Percentiles rank a stretch among this genome's conserved stretches.
Conservation (phyloP, 2,888 invertebrate species). For the Xylocampa areola region DNA sequence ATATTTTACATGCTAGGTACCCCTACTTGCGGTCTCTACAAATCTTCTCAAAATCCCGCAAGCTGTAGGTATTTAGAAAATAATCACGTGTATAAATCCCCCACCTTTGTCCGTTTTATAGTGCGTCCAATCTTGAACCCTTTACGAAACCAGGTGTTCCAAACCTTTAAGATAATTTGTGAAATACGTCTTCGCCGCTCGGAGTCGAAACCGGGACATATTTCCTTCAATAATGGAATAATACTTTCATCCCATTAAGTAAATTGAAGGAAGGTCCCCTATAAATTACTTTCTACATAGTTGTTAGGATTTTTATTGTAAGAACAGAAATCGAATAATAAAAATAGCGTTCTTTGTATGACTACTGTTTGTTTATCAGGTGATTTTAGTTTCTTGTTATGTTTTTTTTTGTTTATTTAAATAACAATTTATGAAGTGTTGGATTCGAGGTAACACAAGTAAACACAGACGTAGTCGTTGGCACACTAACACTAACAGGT, state of each 20-base stretch:
- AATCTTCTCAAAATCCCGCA: slow-evolving; percentile 38
- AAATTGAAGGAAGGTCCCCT: slow-evolving; percentile 41
- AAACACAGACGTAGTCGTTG: too few species aligned
- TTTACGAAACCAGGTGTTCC: slow-evolving; percentile 33
- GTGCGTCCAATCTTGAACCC: slow-evolving; percentile 8
- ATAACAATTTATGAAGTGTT: too few species aligned
- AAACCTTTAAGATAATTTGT: slow-evolving; percentile 36
- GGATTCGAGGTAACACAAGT: too few species aligned
- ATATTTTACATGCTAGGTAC: slow-evolving; percentile 27
- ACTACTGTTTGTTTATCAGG: too few species aligned
- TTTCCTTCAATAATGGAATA: slow-evolving; percentile 39
- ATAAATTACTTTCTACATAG: slow-evolving; percentile 1
- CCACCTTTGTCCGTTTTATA: slow-evolving; percentile 30
- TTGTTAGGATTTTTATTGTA: slow-evolving; percentile 14
- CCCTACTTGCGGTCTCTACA: slow-evolving; percentile 37
- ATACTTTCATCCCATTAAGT: slow-evolving; percentile 42
- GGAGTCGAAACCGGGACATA: slow-evolving; percentile 11
- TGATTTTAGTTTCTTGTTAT: too few species aligned
- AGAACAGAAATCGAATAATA: slow-evolving; percentile 21
- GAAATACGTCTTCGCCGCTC: slow-evolving; percentile 27
- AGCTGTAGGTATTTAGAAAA: slow-evolving; percentile 41
- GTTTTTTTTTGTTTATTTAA: too few species aligned
- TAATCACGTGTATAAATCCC: slow-evolving; percentile 40
- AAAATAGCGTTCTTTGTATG: too few species aligned
- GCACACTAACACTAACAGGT: too few species aligned